Evolutionary conservation across 2,888 invertebrate species (phyloP).

Genomic region (Coremacera marginata): DNA sequence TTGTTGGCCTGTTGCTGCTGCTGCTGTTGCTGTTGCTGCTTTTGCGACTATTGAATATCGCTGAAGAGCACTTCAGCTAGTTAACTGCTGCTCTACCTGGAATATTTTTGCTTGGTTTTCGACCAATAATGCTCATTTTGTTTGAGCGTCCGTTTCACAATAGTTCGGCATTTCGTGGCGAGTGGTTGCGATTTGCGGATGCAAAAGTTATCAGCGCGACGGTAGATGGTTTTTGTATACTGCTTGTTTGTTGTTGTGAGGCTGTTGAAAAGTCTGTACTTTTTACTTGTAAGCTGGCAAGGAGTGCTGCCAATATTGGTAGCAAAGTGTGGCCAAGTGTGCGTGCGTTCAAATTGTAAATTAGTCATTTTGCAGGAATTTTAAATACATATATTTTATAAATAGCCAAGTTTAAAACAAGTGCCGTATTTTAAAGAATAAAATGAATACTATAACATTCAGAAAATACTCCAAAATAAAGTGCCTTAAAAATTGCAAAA

Average conservation of each 20-base stretch:
- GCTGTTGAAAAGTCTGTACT: slow-evolving; percentile 51
- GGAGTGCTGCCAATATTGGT: slow-evolving; percentile 27
- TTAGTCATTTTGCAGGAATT: slow-evolving; percentile 33
- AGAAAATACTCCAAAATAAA: neutral
- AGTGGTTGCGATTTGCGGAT: slow-evolving; percentile 66
- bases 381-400: neutral
- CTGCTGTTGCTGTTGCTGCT: slow-evolving; percentile 40
- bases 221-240: slow-evolving; percentile 12
- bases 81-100: slow-evolving; percentile 29
- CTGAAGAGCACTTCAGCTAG: neutral
- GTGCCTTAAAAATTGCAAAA: neutral
- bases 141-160: slow-evolving; percentile 51
- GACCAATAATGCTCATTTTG: slow-evolving; percentile 44
- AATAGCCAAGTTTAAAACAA: neutral
- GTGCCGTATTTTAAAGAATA: slow-evolving; percentile 6
- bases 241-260: slow-evolving; percentile 39
- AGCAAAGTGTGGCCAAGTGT: slow-evolving; percentile 8
- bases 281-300: slow-evolving; percentile 38
- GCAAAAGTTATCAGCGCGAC: slow-evolving; percentile 1
- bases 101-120: slow-evolving; percentile 43
- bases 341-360: slow-evolving; percentile 27
- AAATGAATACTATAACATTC: neutral
- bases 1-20: slow-evolving; percentile 52
- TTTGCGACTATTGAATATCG: neutral
- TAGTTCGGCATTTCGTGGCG: slow-evolving; percentile 67